phyloP scores from a whole-genome alignment of 2,888 invertebrate species.

The Muscina levida region DNA sequence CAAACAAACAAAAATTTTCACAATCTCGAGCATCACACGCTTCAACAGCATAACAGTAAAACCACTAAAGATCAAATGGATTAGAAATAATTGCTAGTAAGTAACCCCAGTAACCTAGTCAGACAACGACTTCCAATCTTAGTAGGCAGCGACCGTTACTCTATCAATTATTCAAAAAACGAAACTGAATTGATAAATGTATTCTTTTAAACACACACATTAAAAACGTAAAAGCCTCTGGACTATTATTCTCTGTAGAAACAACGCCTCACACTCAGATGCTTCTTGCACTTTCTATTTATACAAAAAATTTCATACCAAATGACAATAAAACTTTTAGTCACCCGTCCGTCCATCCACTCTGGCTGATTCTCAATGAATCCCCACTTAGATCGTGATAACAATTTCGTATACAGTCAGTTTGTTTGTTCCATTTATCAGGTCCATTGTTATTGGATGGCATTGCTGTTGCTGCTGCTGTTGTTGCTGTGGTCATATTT shows the following conservation, averaged over 20 bases:
- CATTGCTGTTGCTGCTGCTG: slow-evolving; percentile 35
- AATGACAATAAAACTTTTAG: slow-evolving; percentile 18
- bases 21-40: no score
- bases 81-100: no score
- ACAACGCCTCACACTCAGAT: not conserved
- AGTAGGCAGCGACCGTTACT: no score
- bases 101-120: no score
- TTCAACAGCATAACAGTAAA: no score
- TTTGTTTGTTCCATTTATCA: not conserved
- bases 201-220: no score
- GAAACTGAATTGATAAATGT: no score
- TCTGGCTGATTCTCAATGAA: not conserved
- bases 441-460: slow-evolving; percentile 26
- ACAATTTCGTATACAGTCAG: slow-evolving; percentile 9
- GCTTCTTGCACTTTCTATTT: slow-evolving; percentile 20
- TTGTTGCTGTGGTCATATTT: slow-evolving; percentile 48
- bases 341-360: not conserved
- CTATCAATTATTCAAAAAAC: no score
- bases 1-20: no score
- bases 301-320: slow-evolving; percentile 25
- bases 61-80: no score
- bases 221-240: not conserved
- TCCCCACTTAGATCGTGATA: slow-evolving; percentile 25
- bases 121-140: no score
- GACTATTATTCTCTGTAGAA: not conserved